A percentile compares a stretch with the other conserved stretches of the same genome.
Conservation (phyloP, 2,888 invertebrate species). For the Beris morrisii region DNA sequence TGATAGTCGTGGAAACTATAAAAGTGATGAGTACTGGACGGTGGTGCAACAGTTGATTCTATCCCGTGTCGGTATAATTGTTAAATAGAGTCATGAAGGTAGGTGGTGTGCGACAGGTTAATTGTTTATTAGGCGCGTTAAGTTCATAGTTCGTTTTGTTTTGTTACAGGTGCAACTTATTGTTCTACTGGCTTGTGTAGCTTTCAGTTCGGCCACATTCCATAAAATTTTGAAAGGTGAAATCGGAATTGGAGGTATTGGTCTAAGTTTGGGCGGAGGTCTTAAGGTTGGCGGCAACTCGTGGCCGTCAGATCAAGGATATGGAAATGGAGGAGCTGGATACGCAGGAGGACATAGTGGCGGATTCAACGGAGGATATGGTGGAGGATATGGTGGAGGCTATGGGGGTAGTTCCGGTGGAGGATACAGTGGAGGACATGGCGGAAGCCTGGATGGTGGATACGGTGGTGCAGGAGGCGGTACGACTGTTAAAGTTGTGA, state of each 20-base stretch:
- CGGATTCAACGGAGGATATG: constrained; percentile 5
- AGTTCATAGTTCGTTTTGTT: background rate
- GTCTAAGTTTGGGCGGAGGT: background rate
- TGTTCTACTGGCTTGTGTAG: constrained; percentile 10
- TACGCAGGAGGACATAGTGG: background rate
- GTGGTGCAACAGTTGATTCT: constrained; percentile 18
- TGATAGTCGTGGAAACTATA: constrained; percentile 8
- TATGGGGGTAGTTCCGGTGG: constrained; percentile 3
- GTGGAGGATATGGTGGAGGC: background rate
- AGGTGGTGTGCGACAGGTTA: background rate
- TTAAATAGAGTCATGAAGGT: constrained; percentile 20
- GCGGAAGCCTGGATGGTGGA: background rate
- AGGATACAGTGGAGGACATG: constrained; percentile 1
- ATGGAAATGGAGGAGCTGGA: constrained; percentile 1
- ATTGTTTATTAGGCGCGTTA: background rate
- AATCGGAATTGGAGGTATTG: constrained; percentile 3
- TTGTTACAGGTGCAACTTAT: constrained; percentile 8
- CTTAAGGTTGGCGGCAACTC: background rate
- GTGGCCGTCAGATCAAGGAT: background rate
- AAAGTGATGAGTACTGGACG: constrained; percentile 17
- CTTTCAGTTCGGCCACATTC: constrained; percentile 4
- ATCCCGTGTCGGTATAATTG: background rate
- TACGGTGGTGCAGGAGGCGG: constrained; percentile 6
- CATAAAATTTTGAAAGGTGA: constrained; percentile 18
- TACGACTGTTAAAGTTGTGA: too few species aligned